Conservation (phyloP, 2,888 invertebrate species). For the Lamproptera curius region DNA sequence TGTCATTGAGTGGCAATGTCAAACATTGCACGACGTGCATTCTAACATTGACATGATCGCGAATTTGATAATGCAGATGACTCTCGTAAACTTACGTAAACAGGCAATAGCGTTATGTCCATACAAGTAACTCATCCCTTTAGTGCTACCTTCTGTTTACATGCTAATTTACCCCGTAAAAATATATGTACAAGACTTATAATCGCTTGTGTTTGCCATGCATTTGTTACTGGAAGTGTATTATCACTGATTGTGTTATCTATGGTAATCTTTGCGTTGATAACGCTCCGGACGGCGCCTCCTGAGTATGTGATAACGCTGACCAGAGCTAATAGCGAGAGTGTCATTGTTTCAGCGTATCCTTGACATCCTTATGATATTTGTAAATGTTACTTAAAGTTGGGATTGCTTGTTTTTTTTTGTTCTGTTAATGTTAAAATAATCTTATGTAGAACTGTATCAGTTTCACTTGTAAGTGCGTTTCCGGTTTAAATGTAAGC, state of each 20-base stretch:
- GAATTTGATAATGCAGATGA: conserved; percentile 16
- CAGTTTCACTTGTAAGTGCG: too few relatives aligned
- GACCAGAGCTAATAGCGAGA: conserved; percentile 8
- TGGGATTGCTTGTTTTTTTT: too few relatives aligned
- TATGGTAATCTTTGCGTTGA: conserved; percentile 13
- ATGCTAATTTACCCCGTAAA: background rate
- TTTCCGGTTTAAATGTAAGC: too few relatives aligned
- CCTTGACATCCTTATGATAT: too few relatives aligned
- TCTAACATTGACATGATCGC: conserved; percentile 15
- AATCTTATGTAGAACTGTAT: too few relatives aligned
- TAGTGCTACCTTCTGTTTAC: too few relatives aligned
- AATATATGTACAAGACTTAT: background rate
- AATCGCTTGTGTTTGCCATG: background rate
- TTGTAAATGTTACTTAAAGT: too few relatives aligned
- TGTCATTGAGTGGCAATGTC: conserved; percentile 15
- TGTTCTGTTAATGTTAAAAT: too few relatives aligned
- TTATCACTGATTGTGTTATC: conserved; percentile 16
- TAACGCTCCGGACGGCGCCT: conserved; percentile 11
- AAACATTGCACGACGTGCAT: conserved; percentile 11
- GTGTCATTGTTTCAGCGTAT: too few relatives aligned
- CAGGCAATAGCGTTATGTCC: conserved; percentile 2
- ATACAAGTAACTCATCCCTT: background rate
- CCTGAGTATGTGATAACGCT: background rate
- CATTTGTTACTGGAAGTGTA: conserved; percentile 1
- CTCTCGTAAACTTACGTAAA: conserved; percentile 9